A percentile compares a stretch with the other conserved stretches of the same genome.
These are phyloP conservation scores for Lanistes nyassanus DNA, from an alignment of 1,140 invertebrate genomes.

Conservation along the genomic window DNA sequence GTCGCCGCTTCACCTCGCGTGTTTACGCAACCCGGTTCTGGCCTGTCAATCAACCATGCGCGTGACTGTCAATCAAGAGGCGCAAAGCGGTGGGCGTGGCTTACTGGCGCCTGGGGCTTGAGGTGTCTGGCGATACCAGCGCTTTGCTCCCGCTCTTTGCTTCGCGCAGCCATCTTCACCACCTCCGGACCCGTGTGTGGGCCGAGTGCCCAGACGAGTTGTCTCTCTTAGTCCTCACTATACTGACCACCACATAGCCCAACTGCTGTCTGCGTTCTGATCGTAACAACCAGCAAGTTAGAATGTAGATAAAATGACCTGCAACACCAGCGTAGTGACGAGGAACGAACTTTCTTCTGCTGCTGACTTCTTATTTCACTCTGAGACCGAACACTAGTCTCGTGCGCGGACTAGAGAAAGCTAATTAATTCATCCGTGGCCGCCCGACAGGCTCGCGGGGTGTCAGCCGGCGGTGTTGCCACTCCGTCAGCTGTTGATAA, in stretches of 20 bases:
- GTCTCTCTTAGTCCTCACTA: too few relatives aligned
- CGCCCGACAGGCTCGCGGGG: background rate
- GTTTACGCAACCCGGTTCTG: too few relatives aligned
- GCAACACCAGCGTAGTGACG: too few relatives aligned
- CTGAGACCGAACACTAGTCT: background rate
- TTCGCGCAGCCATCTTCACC: too few relatives aligned
- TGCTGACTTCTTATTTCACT: background rate
- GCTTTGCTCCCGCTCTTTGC: background rate
- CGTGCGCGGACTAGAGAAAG: background rate
- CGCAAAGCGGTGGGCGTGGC: background rate
- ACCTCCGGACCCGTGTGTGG: too few relatives aligned
- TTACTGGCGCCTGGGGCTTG: background rate
- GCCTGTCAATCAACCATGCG: too few relatives aligned
- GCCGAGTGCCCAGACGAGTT: too few relatives aligned
- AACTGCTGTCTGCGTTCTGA: too few relatives aligned
- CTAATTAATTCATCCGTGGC: background rate
- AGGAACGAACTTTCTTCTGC: background rate
- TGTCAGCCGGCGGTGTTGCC: slow-evolving; percentile 15
- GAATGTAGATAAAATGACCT: too few relatives aligned
- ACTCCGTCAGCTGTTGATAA: slow-evolving; percentile 15
- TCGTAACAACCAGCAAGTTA: too few relatives aligned
- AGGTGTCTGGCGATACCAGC: background rate
- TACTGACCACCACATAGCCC: too few relatives aligned
- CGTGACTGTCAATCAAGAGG: background rate
- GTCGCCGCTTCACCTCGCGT: too few relatives aligned